These are phyloP conservation scores for Excalfactoria chinensis DNA, from an alignment of 2,113 vertebrate genomes.

Conservation along the genomic window DNA sequence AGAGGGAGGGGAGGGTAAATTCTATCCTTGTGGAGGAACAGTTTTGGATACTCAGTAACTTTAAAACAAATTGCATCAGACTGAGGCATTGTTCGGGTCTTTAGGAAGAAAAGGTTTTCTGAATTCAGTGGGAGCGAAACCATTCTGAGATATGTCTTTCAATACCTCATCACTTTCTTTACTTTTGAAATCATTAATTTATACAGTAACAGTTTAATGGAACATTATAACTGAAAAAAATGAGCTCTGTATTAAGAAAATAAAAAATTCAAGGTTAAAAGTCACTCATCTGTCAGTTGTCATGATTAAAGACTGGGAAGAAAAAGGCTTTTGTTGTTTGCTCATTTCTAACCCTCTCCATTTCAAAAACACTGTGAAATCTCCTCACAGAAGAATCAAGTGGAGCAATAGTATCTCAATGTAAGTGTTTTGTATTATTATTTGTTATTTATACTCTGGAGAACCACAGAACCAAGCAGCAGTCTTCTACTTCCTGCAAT, in stretches of 20 bases:
- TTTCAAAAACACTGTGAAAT: not conserved
- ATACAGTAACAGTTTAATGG: slow-evolving; percentile 42
- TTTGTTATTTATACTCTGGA: not conserved
- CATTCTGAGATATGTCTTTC: slow-evolving; percentile 41
- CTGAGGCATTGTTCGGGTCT: not conserved
- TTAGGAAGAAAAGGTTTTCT: not conserved
- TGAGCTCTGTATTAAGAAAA: slow-evolving; percentile 31
- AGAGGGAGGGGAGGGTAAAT: not conserved
- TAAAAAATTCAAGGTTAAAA: slow-evolving; percentile 33
- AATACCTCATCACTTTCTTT: slow-evolving; percentile 31
- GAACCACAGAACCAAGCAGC: not conserved
- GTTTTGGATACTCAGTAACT: slow-evolving; percentile 20
- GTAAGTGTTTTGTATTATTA: not conserved
- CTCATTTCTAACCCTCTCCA: not conserved
- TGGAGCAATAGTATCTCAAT: not conserved
- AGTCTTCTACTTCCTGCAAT: accelerated
- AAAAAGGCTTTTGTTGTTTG: not conserved
- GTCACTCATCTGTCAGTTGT: not conserved
- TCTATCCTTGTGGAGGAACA: not conserved
- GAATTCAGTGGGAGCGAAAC: slow-evolving; percentile 42
- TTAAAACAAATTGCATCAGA: slow-evolving; percentile 48
- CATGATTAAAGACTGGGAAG: not conserved
- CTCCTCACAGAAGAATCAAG: not conserved
- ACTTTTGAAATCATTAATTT: slow-evolving; percentile 39
- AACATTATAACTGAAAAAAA: not conserved